phyloP scores from a whole-genome alignment of 35 echinoderm and acorn worm species.

The Lytechinus variegatus region DNA sequence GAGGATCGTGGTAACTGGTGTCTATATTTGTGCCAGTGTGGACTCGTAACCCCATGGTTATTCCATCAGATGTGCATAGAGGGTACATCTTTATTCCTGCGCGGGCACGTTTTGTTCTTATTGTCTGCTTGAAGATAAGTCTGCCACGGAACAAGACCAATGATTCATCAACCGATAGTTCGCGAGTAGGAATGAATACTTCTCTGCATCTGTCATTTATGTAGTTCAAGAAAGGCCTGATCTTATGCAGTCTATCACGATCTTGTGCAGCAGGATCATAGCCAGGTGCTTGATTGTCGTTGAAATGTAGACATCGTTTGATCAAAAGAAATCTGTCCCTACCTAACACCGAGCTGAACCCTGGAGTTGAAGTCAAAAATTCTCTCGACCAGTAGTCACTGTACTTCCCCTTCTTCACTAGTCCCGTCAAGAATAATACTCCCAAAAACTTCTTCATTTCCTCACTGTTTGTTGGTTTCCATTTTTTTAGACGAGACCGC shows the following conservation, averaged over 20 bases:
- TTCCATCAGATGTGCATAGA: conserved; percentile 53
- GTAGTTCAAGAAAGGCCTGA: conserved; percentile 25
- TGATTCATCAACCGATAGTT: conserved; percentile 50
- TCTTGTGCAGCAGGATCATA: conserved; percentile 44
- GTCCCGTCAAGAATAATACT: conserved; percentile 41
- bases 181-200: conserved; percentile 24
- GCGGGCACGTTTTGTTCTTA: conserved; percentile 51
- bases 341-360: neutral
- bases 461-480: conserved; percentile 35
- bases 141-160: conserved; percentile 46
- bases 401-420: no score
- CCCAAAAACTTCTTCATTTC: conserved; percentile 50
- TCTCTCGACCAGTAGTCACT: conserved; percentile 38
- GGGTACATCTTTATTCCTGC: conserved; percentile 53
- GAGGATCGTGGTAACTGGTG: neutral
- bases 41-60: conserved; percentile 19
- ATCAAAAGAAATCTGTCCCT: conserved; percentile 39
- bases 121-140: conserved; percentile 55
- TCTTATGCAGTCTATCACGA: conserved; percentile 49
- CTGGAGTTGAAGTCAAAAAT: conserved; percentile 24
- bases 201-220: no score
- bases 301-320: conserved; percentile 52
- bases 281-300: conserved; percentile 45
- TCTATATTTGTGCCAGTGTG: conserved; percentile 13
- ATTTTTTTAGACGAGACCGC: conserved; percentile 33